A percentile compares a stretch with the other conserved stretches of the same genome.
These are phyloP conservation scores for Lordiphosa fenestrarum DNA, from an alignment of 2,888 invertebrate genomes.

Conservation along the genomic window DNA sequence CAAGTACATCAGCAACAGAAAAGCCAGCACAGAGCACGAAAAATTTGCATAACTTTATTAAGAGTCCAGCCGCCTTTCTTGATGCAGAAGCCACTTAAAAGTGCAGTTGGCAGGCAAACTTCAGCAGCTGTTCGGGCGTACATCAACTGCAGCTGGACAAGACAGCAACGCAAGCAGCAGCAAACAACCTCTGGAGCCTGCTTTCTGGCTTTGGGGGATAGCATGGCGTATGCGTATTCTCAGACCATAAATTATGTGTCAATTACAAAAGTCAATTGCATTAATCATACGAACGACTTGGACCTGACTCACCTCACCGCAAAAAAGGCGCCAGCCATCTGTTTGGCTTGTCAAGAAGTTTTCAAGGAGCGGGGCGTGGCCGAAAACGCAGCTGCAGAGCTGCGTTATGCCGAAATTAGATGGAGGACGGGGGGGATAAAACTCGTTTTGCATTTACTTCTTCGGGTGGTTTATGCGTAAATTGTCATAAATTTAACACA, in stretches of 20 bases:
- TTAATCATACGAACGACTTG: slow-evolving; percentile 62
- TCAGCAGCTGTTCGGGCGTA: slow-evolving; percentile 32
- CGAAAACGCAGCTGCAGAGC: slow-evolving; percentile 33
- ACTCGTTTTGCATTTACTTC: slow-evolving; percentile 46
- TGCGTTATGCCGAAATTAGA: slow-evolving; percentile 29
- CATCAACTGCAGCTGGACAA: slow-evolving; percentile 45
- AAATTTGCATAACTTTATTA: slow-evolving; percentile 68
- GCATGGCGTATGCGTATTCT: slow-evolving; percentile 65
- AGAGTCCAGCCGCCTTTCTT: slow-evolving; percentile 25
- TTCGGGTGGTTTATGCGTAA: slow-evolving; percentile 45
- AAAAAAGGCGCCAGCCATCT: slow-evolving; percentile 39
- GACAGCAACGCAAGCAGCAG: too few relatives aligned
- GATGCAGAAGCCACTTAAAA: slow-evolving; percentile 27
- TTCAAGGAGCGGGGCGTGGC: slow-evolving; percentile 67
- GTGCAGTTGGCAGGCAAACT: slow-evolving; percentile 31
- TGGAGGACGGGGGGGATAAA: slow-evolving; percentile 31
- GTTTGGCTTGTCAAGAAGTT: slow-evolving; percentile 67
- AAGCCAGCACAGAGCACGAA: slow-evolving; percentile 8
- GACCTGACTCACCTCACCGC: slow-evolving; percentile 9
- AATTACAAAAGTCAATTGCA: slow-evolving; percentile 73
- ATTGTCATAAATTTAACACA: slow-evolving; percentile 71
- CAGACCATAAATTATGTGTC: slow-evolving; percentile 70
- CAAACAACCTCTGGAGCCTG: slow-evolving; percentile 16
- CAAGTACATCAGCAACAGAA: slow-evolving; percentile 18
- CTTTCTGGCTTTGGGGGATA: slow-evolving; percentile 28